Evolutionary conservation across 2,797 vertebrate genomes (phyloP).

Genomic region (Kryptopterus vitreolus): DNA sequence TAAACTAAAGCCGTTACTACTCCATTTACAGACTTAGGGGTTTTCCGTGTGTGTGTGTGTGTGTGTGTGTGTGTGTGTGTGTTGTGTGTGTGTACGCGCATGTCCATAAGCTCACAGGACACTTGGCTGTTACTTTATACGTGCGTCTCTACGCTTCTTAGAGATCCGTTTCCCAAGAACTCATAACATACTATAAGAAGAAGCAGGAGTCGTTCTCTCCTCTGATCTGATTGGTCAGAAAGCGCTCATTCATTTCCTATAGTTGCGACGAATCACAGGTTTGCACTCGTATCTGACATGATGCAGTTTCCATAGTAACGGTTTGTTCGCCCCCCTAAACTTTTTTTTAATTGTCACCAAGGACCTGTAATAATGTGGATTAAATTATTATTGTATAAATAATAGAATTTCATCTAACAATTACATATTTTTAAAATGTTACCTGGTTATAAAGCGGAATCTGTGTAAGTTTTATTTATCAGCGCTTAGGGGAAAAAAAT

Average conservation of each 20-base stretch:
- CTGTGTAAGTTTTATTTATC: too few relatives aligned
- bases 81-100: not conserved
- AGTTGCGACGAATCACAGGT: not conserved
- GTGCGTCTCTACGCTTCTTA: constrained; percentile 19
- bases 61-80: not conserved
- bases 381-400: too few relatives aligned
- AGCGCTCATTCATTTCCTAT: too few relatives aligned
- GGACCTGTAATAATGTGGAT: too few relatives aligned
- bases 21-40: constrained; percentile 40
- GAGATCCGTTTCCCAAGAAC: constrained; percentile 41
- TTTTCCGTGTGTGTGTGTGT: constrained; percentile 18
- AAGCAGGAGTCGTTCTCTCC: not conserved
- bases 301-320: not conserved
- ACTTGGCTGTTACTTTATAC: constrained; percentile 44
- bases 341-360: too few relatives aligned
- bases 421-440: too few relatives aligned
- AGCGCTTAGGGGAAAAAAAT: too few relatives aligned
- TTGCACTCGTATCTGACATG: not conserved
- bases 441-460: too few relatives aligned
- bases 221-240: not conserved
- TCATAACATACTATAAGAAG: not conserved
- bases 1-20: constrained; percentile 44
- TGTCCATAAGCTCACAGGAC: constrained; percentile 4
- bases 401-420: too few relatives aligned
- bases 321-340: not conserved